Evolutionary conservation across 2,888 invertebrate species (phyloP).

Genomic region (Aethes cnicana): DNA sequence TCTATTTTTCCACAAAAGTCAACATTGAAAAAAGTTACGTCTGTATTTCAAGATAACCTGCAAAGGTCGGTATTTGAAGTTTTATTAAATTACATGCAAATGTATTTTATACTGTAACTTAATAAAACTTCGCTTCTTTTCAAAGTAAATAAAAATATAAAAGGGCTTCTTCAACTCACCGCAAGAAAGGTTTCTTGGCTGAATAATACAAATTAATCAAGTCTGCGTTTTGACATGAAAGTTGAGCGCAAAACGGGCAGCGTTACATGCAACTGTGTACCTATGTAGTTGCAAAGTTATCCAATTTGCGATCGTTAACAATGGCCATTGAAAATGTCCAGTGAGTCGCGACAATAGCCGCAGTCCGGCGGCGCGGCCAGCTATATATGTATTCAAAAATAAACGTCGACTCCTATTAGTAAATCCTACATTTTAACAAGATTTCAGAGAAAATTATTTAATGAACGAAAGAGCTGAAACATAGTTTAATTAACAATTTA

Average conservation of each 20-base stretch:
- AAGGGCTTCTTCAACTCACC: background rate
- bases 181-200: background rate
- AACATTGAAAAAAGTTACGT: too few relatives aligned
- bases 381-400: too few relatives aligned
- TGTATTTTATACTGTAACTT: too few relatives aligned
- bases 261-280: conserved; percentile 19
- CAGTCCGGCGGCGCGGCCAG: conserved; percentile 33
- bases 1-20: too few relatives aligned
- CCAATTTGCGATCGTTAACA: conserved; percentile 52
- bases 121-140: background rate
- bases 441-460: too few relatives aligned
- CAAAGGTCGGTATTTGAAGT: too few relatives aligned
- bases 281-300: conserved; percentile 42
- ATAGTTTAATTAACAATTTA: too few relatives aligned
- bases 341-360: conserved; percentile 42
- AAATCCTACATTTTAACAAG: too few relatives aligned
- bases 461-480: too few relatives aligned
- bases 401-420: too few relatives aligned
- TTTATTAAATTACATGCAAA: too few relatives aligned
- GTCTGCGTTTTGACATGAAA: conserved; percentile 18
- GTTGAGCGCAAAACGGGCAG: conserved; percentile 24
- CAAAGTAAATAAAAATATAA: background rate
- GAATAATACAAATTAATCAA: conserved; percentile 22
- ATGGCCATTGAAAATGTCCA: conserved; percentile 51
- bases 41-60: too few relatives aligned